phyloP scores from a whole-genome alignment of 2,797 vertebrate genomes.

The Oreonectes daqikongensis region DNA sequence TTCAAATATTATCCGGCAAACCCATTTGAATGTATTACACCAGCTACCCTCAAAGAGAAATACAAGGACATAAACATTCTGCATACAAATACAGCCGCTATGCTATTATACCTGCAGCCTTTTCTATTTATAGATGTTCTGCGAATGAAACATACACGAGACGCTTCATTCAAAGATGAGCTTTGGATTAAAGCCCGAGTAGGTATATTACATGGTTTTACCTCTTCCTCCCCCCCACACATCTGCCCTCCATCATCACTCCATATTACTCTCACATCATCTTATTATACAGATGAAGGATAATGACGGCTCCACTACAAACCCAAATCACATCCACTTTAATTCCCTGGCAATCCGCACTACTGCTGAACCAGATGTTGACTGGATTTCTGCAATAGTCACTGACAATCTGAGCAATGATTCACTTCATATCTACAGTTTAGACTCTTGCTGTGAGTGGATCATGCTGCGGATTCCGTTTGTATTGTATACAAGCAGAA shows the following conservation, averaged over 20 bases:
- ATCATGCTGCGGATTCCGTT: neutral
- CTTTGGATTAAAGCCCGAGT: constrained; percentile 32
- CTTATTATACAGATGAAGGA: constrained; percentile 11
- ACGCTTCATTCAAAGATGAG: constrained; percentile 16
- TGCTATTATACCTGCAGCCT: neutral
- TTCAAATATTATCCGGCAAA: constrained; percentile 31
- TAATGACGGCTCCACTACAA: neutral
- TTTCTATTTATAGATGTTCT: constrained; percentile 25
- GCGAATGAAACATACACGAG: constrained; percentile 1
- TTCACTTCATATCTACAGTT: neutral
- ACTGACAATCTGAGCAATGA: neutral
- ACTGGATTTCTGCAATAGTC: neutral
- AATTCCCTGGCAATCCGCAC: constrained; percentile 1
- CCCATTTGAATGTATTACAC: constrained; percentile 6
- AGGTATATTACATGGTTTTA: constrained; percentile 36
- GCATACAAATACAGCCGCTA: constrained; percentile 10
- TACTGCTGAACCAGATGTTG: neutral
- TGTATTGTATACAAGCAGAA: neutral
- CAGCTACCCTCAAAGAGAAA: constrained; percentile 4
- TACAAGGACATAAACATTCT: constrained; percentile 14
- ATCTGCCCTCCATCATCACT: constrained; percentile 8
- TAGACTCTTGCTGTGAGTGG: neutral
- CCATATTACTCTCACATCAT: constrained; percentile 4
- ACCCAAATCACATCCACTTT: constrained; percentile 20
- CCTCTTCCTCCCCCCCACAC: neutral